Base-by-base conservation (phyloP, 92 coral and sea anemone genomes). In the Phenganax stokvisi region DNA sequence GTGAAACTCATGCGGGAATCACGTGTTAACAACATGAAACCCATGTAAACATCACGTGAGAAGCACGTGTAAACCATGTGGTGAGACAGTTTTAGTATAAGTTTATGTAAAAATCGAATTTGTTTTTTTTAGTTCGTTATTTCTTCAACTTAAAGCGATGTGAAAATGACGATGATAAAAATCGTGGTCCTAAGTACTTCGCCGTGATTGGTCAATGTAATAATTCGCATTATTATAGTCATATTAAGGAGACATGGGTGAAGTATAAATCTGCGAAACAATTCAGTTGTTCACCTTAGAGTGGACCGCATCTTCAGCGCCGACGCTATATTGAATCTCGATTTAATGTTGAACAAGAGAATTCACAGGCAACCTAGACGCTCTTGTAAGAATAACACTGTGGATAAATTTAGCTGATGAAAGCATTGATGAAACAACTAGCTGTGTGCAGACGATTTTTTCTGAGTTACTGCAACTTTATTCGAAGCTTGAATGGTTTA, bases 181-280 rank as follows among this genome's bases (percentile, higher is more conserved):
- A 5, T 1, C 47, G 0, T 76, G 80, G 80, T 31, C 64, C 67
- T 1, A 51, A 6, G 29, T 73, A 3, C 56, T 73, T 73, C 8
- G 77, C 77, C 10, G 62, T 73, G 60, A 47, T 73, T 3, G 60
- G 61, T 3, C 12, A 8, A 54, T 73, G 77, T 54, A 59, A 73
- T 20, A 54, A 73, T n/a, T n/a, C 77, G n/a, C 29, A 52, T 56
- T 73, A 73, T 56, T 73, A 73, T 56, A 52, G 61, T 54, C 15
- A 10, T 20, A 0, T 0, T 8, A 15, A 11, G 6, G 8, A 71
- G 30, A 71, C 10, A 15, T 73, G 77, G 77, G 54, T 2, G 16
- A 73, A 56, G 54, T 73, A 73, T 29, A 56, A 53, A 17, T 9
- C 77, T 6, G 77, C 60, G 6, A 54, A 15, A 13, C 12, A 73